Conservation (phyloP, 2,797 vertebrate genomes). For the Threskiornis aethiopicus region DNA sequence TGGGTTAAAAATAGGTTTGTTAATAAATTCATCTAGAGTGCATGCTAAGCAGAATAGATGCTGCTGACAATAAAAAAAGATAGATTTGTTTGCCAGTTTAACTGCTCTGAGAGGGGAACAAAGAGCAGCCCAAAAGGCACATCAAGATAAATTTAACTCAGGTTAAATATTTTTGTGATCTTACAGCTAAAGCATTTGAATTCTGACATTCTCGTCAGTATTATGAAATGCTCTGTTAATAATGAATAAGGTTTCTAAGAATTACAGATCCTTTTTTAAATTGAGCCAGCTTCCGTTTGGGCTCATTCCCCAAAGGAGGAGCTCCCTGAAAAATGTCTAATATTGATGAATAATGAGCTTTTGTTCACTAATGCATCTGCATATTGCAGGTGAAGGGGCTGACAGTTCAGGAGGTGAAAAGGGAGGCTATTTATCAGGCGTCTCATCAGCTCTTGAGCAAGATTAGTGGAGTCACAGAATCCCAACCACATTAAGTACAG, state of each 20-base stretch:
- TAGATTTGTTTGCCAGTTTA: neutral
- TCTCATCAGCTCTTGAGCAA: neutral
- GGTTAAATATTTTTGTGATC: slow-evolving; percentile 37
- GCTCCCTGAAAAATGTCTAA: neutral
- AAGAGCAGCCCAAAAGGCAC: neutral
- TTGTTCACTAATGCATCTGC: neutral
- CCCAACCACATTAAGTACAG: neutral
- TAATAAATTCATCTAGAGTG: neutral
- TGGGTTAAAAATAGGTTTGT: slow-evolving; percentile 8
- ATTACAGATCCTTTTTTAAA: neutral
- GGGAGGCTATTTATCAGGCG: neutral
- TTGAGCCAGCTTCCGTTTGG: neutral
- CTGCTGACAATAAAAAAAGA: slow-evolving; percentile 9
- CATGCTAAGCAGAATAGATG: neutral
- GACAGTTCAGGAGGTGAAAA: neutral
- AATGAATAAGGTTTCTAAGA: neutral
- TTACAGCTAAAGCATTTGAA: neutral
- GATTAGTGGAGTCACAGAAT: neutral
- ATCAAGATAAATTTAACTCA: slow-evolving; percentile 21
- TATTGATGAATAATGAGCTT: neutral
- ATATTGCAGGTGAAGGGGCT: neutral
- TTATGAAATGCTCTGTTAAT: slow-evolving; percentile 23
- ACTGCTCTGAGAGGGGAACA: neutral
- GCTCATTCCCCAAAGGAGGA: neutral
- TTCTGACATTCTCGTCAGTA: slow-evolving; percentile 14